Base-by-base conservation (phyloP, 2,888 invertebrate species). In the Ormyrus nitidulus region DNA sequence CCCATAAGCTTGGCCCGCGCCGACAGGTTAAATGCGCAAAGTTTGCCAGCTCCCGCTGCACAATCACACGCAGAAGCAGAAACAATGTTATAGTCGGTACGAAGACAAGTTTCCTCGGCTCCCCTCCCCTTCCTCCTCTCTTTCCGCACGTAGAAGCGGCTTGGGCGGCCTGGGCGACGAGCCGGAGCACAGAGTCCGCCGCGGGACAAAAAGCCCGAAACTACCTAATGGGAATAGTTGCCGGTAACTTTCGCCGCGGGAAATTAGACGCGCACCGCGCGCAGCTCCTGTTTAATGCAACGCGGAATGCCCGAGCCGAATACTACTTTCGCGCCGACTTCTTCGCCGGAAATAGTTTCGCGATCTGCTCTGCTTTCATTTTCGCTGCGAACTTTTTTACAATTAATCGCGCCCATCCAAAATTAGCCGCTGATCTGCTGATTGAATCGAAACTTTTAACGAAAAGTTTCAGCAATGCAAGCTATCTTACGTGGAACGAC, bases 151-250 rank as follows among this genome's bases (percentile, higher is more conserved):
- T 34, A 34, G 34, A 34, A 34, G 34, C 34, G 34, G 34, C 34
- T 4, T 34, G 34, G 34, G 34, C 34, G 34, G 34, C 34, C 34
- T 34, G 34, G 34, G 34, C 34, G 34, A 2, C 34, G 56, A 44
- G 9, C 1, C 11, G 19, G 75, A 48, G 69, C 9, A n/a, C 59
- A 3, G 72, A 62, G 51, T 48, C 10, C 59, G 34, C 34, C 34
- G 64, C 53, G 56, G 71, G 59, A 80, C 84, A 84, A 81, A 87
- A 87, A 87, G 84, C 84, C 74, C 79, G 84, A 84, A 86, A 86
- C 87, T 85, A 86, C 84, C 85, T 87, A 88, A 87, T 88, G 86
- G 86, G 86, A 88, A 87, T 88, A 87, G 86, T 87, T 87, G 81
- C 80, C 62, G 78, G 11, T 77, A 85, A 86, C 83, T 86, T 86